A percentile compares a stretch with the other conserved stretches of the same genome.
Conservation (phyloP, 2,797 vertebrate genomes). For the Pantherophis vulpinus region DNA sequence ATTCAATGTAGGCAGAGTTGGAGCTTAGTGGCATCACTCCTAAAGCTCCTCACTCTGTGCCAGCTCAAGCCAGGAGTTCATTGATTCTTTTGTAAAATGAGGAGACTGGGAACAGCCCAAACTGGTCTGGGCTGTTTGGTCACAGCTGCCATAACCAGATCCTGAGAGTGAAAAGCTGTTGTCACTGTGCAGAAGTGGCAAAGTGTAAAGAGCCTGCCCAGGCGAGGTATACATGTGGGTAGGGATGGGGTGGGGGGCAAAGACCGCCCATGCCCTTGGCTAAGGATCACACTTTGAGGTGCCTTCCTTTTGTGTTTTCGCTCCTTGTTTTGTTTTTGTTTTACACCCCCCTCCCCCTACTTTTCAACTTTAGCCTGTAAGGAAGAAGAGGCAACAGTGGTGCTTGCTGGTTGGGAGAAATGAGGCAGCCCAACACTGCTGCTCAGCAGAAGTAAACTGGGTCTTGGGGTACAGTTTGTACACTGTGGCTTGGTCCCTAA, state of each 20-base stretch:
- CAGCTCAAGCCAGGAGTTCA: background rate
- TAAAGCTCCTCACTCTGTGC: conserved; percentile 4
- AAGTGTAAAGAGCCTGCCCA: background rate
- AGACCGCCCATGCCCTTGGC: conserved; percentile 35
- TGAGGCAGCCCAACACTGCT: background rate
- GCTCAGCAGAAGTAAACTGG: background rate
- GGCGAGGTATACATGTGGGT: background rate
- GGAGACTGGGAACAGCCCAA: background rate
- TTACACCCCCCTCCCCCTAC: conserved; percentile 32
- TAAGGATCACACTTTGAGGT: conserved; percentile 63
- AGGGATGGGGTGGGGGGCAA: background rate
- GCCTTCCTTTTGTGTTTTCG: conserved; percentile 63
- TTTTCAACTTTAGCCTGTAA: conserved; percentile 55
- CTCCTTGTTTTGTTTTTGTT: conserved; percentile 37
- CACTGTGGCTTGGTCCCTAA: conserved; percentile 30
- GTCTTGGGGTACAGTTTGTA: conserved; percentile 5
- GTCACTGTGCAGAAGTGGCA: background rate
- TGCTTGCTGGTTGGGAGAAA: background rate
- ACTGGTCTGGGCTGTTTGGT: background rate
- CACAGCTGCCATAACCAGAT: conserved; percentile 20
- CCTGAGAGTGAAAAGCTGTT: background rate
- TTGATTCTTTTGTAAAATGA: background rate
- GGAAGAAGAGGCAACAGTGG: conserved; percentile 16
- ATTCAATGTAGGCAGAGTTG: background rate
- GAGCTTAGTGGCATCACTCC: background rate